Base-by-base conservation (phyloP, 2,888 invertebrate species). In the Pelosia muscerda region DNA sequence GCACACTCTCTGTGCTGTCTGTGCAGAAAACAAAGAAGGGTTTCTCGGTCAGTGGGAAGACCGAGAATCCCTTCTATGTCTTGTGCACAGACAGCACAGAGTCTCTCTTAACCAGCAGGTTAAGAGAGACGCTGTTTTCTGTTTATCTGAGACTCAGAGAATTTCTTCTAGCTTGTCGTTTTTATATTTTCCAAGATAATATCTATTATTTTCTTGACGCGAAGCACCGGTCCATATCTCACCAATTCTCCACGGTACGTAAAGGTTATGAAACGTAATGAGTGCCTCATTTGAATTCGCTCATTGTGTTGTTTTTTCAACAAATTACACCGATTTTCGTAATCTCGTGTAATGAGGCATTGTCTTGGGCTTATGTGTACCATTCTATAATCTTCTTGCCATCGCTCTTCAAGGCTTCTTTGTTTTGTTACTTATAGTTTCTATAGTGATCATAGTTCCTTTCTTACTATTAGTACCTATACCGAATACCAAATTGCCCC, bases 281-380 rank as follows among this genome's bases (percentile, higher is more conserved):
- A 67, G 67, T n/a, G 55, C 60, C 69, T 72, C 73, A 77, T 81
- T 81, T 76, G 34, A 73, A 66, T 65, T 63, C 38, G 57, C 66
- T 68, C 49, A 54, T 61, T 55, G 59, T 63, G 54, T 65, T 25
- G 66, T 68, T 70, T 68, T 61, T 70, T 63, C 64, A 66, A 65
- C 71, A 84, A 85, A 86, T 85, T 85, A 84, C 82, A 74, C 71
- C 76, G 76, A 82, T 81, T 82, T 79, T 82, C 72, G 77, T 78
- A 82, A 81, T 78, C 69, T 63, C 63, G 69, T 55, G 69, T 82
- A 82, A 82, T 75, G 79, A 76, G 59, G 69, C 66, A 82, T 82
- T 82, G 82, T 82, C 73, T 79, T 73, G 70, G 71, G 66, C 66
- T 66, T 62, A 63, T 60, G 61, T 64, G 75, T 68, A 73, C 74